phyloP scores from a whole-genome alignment of 2,797 vertebrate genomes.

The Urocyon cinereoargenteus region DNA sequence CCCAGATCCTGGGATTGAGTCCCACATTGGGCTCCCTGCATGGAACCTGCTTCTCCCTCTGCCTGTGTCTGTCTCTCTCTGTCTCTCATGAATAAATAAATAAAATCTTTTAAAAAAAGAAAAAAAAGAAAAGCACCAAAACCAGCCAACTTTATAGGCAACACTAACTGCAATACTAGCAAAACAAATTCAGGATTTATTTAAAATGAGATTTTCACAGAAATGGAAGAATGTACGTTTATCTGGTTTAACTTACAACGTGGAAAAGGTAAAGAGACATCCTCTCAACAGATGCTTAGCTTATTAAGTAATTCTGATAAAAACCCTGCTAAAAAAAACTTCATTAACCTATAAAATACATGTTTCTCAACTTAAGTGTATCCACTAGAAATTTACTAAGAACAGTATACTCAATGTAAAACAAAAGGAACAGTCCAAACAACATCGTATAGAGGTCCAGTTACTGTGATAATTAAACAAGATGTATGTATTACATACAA shows the following conservation, averaged over 20 bases:
- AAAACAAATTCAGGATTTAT: conserved; percentile 20
- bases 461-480: not conserved
- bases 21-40: too few relatives aligned
- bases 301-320: conserved; percentile 55
- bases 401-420: conserved; percentile 38
- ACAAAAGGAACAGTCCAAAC: conserved; percentile 40
- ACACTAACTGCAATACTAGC: not conserved
- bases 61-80: too few relatives aligned
- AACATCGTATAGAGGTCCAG: not conserved
- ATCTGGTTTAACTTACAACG: not conserved
- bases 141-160: not conserved
- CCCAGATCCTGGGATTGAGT: too few relatives aligned
- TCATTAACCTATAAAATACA: conserved; percentile 33
- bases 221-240: conserved; percentile 38
- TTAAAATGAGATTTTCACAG: conserved; percentile 18
- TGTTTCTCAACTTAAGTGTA: conserved; percentile 5
- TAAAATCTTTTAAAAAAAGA: not conserved
- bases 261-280: not conserved
- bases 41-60: too few relatives aligned
- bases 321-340: not conserved
- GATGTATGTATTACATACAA: not conserved
- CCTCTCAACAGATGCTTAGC: conserved; percentile 7
- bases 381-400: conserved; percentile 4
- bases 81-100: too few relatives aligned
- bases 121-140: not conserved